Evolutionary conservation across 2,888 invertebrate species (phyloP), one percentile per base, ranked within the genome.

Genomic region (Ormyrus rosae): DNA sequence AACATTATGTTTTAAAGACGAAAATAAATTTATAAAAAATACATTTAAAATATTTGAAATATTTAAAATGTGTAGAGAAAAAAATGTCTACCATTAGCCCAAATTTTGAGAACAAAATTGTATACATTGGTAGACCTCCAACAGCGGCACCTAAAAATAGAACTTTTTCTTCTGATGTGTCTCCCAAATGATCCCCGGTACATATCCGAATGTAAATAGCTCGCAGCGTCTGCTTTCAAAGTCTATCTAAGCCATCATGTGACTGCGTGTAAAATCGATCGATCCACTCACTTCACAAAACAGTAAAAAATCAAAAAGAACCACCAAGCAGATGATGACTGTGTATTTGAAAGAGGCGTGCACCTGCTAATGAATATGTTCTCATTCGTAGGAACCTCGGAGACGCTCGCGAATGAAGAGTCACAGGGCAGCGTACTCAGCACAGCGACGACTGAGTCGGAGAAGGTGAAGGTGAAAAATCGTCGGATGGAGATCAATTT

Each of bases 401-500:
- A 81, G n/a, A 67, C 78, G 6, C 5, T 79, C 3, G 51, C 70
- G 2, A 95, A 95, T 87, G 96, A 96, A 85, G 95, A 96, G 89
- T 96, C 96, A 6, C 96, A 96, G 90, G 96, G 95, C 86, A 96
- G 96, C n/a, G 93, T 96, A 50, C 92, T 95, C 84, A 96, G 96
- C 88, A 95, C 94, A 46, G 92, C 92, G 0, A 95, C 95, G 2
- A 94, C 94, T 68, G 95, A 95, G 86, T 90, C 90, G 0, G 90
- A 91, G 68, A 90, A 90, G 77, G 90, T 90, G 19, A 91, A 90
- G 83, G 90, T 69, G 56, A 90, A 88, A 67, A 90, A 87, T 83
- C 89, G 90, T 19, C 88, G 90, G 65, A 91, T 90, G 90, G 90
- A 91, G 83, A 91, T 90, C 64, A 90, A 86, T 77, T 89, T 91